Evolutionary conservation across 1,140 invertebrate genomes (phyloP).

Genomic region (Halictus rubicundus): DNA sequence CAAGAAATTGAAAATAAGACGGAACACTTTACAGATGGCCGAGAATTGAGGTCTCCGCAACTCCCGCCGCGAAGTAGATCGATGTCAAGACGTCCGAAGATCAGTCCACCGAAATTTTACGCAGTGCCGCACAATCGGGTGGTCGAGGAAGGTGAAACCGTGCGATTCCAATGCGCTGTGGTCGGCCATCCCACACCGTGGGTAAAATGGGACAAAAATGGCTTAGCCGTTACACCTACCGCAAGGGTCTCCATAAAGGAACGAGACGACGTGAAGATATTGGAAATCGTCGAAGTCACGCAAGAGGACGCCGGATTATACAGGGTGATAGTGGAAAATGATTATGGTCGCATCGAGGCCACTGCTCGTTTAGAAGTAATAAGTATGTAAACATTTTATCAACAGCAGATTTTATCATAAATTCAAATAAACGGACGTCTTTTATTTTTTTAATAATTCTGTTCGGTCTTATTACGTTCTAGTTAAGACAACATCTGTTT

Average conservation of each 20-base stretch:
- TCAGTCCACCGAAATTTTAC: conserved; percentile 90
- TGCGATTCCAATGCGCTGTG: conserved; percentile 90
- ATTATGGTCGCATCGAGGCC: conserved; percentile 90
- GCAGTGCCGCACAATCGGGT: conserved; percentile 92
- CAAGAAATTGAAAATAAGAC: too few species aligned
- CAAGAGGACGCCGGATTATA: conserved; percentile 91
- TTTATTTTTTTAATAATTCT: too few species aligned
- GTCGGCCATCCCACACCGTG: conserved; percentile 88
- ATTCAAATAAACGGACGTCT: too few species aligned
- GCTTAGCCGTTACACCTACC: conserved; percentile 83
- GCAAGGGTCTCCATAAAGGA: conserved; percentile 86
- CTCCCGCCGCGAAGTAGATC: conserved; percentile 62
- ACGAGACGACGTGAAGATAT: conserved; percentile 86
- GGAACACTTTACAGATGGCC: conserved; percentile 57
- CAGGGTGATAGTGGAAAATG: conserved; percentile 89
- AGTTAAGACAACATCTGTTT: too few species aligned
- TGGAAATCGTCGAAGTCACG: conserved; percentile 90
- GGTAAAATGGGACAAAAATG: conserved; percentile 91
- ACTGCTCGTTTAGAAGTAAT: conserved; percentile 91
- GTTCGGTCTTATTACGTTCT: too few species aligned
- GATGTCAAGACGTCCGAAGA: conserved; percentile 66
- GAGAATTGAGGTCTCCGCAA: conserved; percentile 68
- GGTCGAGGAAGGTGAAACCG: conserved; percentile 90
- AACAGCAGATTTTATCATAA: conserved; percentile 26
- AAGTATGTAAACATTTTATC: conserved; percentile 74